Evolutionary conservation across 2,888 invertebrate species (phyloP).

Genomic region (Drosophila fulvimacula): DNA sequence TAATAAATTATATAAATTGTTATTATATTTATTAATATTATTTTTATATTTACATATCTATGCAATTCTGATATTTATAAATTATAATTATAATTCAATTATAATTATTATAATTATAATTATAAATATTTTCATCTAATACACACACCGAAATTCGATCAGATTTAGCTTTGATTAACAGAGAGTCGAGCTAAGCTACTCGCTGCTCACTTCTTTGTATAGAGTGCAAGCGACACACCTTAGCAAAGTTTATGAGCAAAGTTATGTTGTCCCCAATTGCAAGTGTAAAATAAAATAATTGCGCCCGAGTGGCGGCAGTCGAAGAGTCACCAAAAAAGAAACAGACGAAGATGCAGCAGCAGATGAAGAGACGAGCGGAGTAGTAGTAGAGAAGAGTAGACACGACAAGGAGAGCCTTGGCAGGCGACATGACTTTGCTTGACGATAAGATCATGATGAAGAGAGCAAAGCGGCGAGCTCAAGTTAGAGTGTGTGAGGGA

Average conservation of each 20-base stretch:
- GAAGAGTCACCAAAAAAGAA: conserved; percentile 33
- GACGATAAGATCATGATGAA: conserved; percentile 80
- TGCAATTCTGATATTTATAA: too few species aligned
- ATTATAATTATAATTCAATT: too few species aligned
- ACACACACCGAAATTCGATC: not conserved
- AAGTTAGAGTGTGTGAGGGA: conserved; percentile 30
- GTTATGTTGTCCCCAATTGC: conserved; percentile 61
- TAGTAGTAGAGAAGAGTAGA: conserved; percentile 10
- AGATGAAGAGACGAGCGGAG: not conserved
- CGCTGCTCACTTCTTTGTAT: not conserved
- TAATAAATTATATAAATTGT: too few species aligned
- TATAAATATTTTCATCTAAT: not conserved
- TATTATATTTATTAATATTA: too few species aligned
- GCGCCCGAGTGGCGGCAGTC: conserved; percentile 67
- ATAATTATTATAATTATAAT: too few species aligned
- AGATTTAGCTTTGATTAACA: not conserved
- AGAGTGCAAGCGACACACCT: conserved; percentile 42
- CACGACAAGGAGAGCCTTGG: conserved; percentile 57
- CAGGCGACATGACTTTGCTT: conserved; percentile 76
- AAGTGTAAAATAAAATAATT: conserved; percentile 77
- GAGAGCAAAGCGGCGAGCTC: conserved; percentile 59
- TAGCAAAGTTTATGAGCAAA: conserved; percentile 48
- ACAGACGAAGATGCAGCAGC: conserved; percentile 5
- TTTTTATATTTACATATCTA: too few species aligned
- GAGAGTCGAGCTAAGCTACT: conserved; percentile 1